Evolutionary conservation across 2,888 invertebrate genomes (phyloP), one percentile per base, ranked within the genome.

Genomic region (Epirrhoe alternata): DNA sequence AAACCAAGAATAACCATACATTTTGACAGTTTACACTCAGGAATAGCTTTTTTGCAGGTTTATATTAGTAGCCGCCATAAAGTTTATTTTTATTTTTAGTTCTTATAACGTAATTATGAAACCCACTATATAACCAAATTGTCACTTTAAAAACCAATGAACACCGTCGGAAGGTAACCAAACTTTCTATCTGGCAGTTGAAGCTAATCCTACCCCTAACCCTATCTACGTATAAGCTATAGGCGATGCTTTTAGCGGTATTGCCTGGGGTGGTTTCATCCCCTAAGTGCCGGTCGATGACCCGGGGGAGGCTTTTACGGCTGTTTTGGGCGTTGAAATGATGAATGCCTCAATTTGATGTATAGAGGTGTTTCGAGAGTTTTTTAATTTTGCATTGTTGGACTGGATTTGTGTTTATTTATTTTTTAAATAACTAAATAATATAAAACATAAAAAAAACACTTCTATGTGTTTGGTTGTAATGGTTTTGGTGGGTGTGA

Each of bases 161-260:
- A n/a, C n/a, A n/a, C 38, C 12, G 12, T 42, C 10, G 38, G 3
- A 42, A 42, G 38, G 38, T 42, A 42, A 42, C 12, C 49, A 59
- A 62, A 58, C 33, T 55, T 62, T 38, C 4, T 56, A 52, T 52
- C 56, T 56, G 55, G 54, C 58, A 62, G 50, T 38, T 45, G 30
- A 17, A 60, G 55, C 30, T 64, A 64, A 65, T 65, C 63, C 63
- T 14, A 52, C 58, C 55, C 59, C 60, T 70, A 66, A 66, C 66
- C 73, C 69, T 70, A 74, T 68, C 54, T 66, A 68, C 61, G 67
- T 69, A 24, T 24, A 24, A 66, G 69, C 64, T 82, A 81, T 79
- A 83, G 80, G 76, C 79, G 74, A 87, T 82, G 88, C 88, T 88
- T 88, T 88, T 88, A 88, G 87, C 83, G 76, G 81, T 83, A 87